Base-by-base conservation (phyloP, 2,113 vertebrate species). In the Cyphomyrus discorhynchus region DNA sequence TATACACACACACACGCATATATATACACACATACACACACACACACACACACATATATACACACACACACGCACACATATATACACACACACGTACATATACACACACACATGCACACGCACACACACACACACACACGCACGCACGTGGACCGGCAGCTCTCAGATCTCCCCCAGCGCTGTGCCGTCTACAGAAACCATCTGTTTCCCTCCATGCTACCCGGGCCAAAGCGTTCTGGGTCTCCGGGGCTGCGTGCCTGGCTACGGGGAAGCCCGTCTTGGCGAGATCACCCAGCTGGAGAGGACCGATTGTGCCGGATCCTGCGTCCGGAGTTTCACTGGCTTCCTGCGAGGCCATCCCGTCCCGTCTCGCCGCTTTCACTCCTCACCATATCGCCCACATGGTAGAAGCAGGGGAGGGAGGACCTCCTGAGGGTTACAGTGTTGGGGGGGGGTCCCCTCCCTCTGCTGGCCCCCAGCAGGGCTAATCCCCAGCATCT, bases 151-250 rank as follows among this genome's bases (percentile, higher is more conserved):
- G 39, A 52, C 49, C 19, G 7, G 45, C 85, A 53, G 50, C 85
- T 56, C 49, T 50, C 15, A 87, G 31, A 87, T 53, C 49, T 84
- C 82, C 42, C 50, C 47, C n/a, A 27, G 27, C 47, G 85, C 50
- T 53, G 27, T 21, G 49, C 85, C 19, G 13, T 87, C 85, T 53
- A 87, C 50, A 87, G 85, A 87, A 87, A 87, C 85, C 85, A 87
- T 87, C 85, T 87, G 85, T 87, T 87, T 87, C 49, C 85, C 49
- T 87, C 85, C 27, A 50, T 53, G 83, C 45, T n/a, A 86, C 45
- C 47, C n/a, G 10, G 85, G 85, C 47, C 39, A 87, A n/a, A 11
- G 85, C 49, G 49, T 21, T 87, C 85, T 17, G 84, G 24, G 84
- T 86, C 46, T 52, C 46, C 24, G 15, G 46, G 84, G 27, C 27